Conservation (phyloP, 2,113 vertebrate genomes). For the Copsychus sechellarum region DNA sequence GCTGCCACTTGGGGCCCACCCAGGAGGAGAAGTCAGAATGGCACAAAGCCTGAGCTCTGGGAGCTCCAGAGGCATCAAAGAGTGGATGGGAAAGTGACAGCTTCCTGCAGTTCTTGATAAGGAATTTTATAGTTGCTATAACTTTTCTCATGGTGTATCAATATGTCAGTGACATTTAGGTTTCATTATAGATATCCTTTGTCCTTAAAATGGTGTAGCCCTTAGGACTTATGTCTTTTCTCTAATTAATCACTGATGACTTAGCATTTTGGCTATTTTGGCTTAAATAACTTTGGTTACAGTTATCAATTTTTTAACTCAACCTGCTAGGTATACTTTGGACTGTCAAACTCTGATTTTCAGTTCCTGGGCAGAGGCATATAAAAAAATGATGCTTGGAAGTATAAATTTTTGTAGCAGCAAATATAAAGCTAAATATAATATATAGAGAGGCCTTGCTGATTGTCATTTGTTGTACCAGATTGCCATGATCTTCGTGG, state of each 20-base stretch:
- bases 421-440: not conserved
- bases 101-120: not conserved
- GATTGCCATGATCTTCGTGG: fast-evolving
- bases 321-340: not conserved
- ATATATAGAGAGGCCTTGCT: not conserved
- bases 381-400: not conserved
- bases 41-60: not conserved
- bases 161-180: not conserved
- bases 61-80: not conserved
- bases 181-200: not conserved
- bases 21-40: not conserved
- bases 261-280: not conserved
- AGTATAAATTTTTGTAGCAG: not conserved
- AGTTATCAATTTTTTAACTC: not conserved
- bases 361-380: not conserved
- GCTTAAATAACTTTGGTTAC: not conserved
- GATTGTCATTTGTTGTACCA: not conserved
- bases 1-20: not conserved
- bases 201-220: not conserved
- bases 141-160: not conserved
- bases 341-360: not conserved
- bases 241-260: not conserved
- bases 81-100: not conserved
- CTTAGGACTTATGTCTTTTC: not conserved
- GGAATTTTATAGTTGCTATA: not conserved